Percentiles rank a stretch among this genome's conserved stretches.
These are phyloP conservation scores for Colletes gigas DNA, from an alignment of 1,140 invertebrate species.

Conservation along the genomic window DNA sequence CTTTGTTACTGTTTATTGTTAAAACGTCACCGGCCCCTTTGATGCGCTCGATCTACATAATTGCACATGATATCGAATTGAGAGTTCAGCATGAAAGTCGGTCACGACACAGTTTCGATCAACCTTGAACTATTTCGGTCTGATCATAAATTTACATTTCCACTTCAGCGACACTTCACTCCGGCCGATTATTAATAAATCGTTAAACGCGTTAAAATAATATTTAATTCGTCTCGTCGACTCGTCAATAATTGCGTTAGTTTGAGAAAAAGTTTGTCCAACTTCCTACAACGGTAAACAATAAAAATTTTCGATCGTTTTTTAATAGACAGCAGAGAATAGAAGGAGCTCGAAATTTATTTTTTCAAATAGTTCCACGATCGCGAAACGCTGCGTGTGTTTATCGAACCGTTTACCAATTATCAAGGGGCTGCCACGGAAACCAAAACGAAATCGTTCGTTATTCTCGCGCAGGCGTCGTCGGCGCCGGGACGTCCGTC, in stretches of 20 bases:
- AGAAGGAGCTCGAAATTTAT: not conserved
- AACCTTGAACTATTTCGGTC: conserved; percentile 45
- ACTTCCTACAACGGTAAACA: not conserved
- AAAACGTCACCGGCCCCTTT: conserved; percentile 1
- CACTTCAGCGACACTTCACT: not conserved
- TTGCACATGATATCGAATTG: conserved; percentile 33
- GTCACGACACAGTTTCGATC: conserved; percentile 29
- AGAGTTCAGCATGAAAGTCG: conserved; percentile 36
- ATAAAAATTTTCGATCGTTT: not conserved
- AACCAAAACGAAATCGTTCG: conserved; percentile 74
- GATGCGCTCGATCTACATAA: conserved; percentile 16
- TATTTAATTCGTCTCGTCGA: not conserved
- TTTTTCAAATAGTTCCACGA: not conserved
- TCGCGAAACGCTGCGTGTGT: conserved; percentile 13
- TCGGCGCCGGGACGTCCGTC: conserved; percentile 26
- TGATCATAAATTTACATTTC: conserved; percentile 38
- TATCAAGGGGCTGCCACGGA: conserved; percentile 60
- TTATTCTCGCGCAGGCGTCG: conserved; percentile 75
- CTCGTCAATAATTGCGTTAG: not conserved
- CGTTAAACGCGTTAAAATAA: not conserved
- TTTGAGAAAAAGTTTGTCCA: not conserved
- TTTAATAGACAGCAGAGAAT: not conserved
- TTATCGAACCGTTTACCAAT: conserved; percentile 60
- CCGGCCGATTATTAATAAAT: conserved; percentile 5
- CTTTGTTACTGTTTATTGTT: not conserved